Conservation (phyloP, 1,140 invertebrate genomes). For the Lethrus apterus region DNA sequence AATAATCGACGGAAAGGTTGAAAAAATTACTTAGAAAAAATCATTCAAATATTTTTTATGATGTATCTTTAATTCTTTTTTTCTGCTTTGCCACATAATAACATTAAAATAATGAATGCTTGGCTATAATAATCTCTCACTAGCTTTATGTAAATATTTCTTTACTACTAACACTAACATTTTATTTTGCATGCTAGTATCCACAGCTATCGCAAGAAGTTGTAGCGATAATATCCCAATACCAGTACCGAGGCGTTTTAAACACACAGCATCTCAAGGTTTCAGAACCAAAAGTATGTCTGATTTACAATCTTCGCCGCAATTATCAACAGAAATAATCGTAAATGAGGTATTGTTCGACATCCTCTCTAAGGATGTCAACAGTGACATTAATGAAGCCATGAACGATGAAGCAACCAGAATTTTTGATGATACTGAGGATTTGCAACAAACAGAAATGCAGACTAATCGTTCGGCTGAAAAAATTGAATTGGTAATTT, state of each 20-base stretch:
- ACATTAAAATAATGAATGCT: neutral
- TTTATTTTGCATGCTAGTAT: conserved; percentile 38
- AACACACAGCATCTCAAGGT: too few relatives aligned
- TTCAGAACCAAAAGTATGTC: too few relatives aligned
- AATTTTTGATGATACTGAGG: too few relatives aligned
- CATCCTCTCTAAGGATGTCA: too few relatives aligned
- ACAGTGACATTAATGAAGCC: too few relatives aligned
- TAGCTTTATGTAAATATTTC: conserved; percentile 7
- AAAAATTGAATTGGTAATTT: too few relatives aligned
- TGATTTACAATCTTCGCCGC: neutral
- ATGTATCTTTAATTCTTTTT: neutral
- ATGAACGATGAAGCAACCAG: too few relatives aligned
- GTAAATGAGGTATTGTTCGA: too few relatives aligned
- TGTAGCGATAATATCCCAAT: conserved; percentile 21
- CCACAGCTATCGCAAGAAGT: conserved; percentile 18
- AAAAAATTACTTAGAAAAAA: neutral
- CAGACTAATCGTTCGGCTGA: too few relatives aligned
- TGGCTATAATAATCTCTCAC: neutral
- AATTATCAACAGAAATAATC: neutral
- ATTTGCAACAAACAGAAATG: too few relatives aligned
- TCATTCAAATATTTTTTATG: neutral
- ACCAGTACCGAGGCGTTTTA: conserved; percentile 25
- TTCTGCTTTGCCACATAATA: neutral
- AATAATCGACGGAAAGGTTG: conserved; percentile 24
- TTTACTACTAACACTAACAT: conserved; percentile 25